Evolutionary conservation across 2,113 vertebrate species (phyloP).

Genomic region (Tragelaphus scriptus): DNA sequence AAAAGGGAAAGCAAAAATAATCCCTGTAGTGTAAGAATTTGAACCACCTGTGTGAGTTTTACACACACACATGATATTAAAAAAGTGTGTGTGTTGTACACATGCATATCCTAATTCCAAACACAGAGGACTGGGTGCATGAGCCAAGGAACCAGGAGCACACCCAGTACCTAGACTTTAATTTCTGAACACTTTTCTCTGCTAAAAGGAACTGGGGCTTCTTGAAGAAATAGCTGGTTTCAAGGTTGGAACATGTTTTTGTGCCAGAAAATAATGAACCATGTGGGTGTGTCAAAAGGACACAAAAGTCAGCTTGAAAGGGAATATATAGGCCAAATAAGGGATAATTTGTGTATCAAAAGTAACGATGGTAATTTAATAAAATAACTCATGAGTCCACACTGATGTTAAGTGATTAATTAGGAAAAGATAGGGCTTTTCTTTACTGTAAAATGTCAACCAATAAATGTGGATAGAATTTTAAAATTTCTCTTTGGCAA

Average conservation of each 20-base stretch:
- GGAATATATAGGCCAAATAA: background rate
- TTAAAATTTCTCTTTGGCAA: background rate
- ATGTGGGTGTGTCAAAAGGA: background rate
- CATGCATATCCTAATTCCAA: background rate
- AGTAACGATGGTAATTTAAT: background rate
- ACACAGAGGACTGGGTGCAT: background rate
- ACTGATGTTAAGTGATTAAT: background rate
- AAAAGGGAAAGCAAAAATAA: background rate
- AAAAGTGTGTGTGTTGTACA: background rate
- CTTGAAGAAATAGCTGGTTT: background rate
- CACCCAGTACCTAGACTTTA: background rate
- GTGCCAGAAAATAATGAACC: background rate
- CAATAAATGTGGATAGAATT: background rate
- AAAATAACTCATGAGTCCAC: background rate
- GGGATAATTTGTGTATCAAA: background rate
- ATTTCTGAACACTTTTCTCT: background rate
- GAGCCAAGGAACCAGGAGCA: background rate
- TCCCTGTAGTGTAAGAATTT: background rate
- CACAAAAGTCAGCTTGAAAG: background rate
- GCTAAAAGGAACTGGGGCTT: background rate
- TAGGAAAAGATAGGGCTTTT: background rate
- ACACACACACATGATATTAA: background rate
- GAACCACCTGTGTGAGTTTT: background rate
- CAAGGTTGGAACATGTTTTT: background rate
- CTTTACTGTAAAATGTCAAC: background rate